Conservation (phyloP, 1,140 invertebrate species). For the Drosophila nigromelanica region DNA sequence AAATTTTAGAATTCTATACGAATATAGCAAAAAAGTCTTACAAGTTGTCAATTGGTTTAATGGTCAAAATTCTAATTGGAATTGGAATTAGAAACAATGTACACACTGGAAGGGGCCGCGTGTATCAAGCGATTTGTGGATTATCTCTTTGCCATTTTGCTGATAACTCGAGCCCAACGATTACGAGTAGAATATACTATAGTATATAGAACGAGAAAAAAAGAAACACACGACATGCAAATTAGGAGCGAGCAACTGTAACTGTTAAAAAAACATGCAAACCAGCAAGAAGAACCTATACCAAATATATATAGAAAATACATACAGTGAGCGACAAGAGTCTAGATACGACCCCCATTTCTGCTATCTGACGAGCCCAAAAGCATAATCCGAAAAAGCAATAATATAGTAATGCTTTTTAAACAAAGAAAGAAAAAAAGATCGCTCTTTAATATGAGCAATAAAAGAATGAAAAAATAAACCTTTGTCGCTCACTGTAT, state of each 20-base stretch:
- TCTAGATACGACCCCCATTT: too few species aligned
- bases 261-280: slow-evolving; percentile 58
- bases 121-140: slow-evolving; percentile 1
- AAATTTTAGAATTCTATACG: too few species aligned
- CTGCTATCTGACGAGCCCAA: too few species aligned
- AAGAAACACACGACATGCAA: slow-evolving; percentile 58
- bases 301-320: slow-evolving; percentile 41
- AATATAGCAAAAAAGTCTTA: too few species aligned
- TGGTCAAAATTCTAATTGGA: not conserved
- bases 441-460: too few species aligned
- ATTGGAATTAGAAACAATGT: not conserved
- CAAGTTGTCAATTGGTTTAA: too few species aligned
- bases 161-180: slow-evolving; percentile 34
- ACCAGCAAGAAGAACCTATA: slow-evolving; percentile 64
- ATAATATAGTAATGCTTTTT: too few species aligned
- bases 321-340: too few species aligned
- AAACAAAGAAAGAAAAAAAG: too few species aligned
- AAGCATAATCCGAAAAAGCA: too few species aligned
- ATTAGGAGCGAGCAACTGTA: slow-evolving; percentile 45
- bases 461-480: too few species aligned
- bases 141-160: slow-evolving; percentile 39
- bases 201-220: slow-evolving; percentile 7
- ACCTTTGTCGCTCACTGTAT: not conserved
- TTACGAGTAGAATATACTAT: slow-evolving; percentile 36
- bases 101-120: slow-evolving; percentile 8